Conservation (phyloP, 2,888 invertebrate species). For the Lymantria monacha region DNA sequence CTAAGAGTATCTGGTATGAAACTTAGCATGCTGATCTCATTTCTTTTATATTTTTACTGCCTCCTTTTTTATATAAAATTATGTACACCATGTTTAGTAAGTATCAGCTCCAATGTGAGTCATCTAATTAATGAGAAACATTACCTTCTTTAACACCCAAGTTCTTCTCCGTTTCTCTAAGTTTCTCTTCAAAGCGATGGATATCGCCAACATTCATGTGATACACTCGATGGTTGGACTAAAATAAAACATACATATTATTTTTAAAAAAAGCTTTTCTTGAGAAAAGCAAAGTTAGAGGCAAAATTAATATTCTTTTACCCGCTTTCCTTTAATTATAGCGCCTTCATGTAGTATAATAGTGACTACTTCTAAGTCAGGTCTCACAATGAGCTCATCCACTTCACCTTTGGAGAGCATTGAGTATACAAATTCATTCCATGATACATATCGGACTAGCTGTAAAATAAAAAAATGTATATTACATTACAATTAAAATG, state of each 20-base stretch:
- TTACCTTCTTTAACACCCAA: slow-evolving; percentile 90
- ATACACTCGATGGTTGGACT: slow-evolving; percentile 85
- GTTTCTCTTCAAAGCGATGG: slow-evolving; percentile 93
- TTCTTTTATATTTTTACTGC: too few relatives aligned
- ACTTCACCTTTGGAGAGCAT: slow-evolving; percentile 98
- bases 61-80: too few relatives aligned
- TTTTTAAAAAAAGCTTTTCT: neutral
- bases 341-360: slow-evolving; percentile 93
- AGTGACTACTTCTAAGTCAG: slow-evolving; percentile 92
- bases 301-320: slow-evolving; percentile 40
- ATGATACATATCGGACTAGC: slow-evolving; percentile 91
- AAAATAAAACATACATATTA: slow-evolving; percentile 27
- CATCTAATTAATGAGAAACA: neutral
- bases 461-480: slow-evolving; percentile 40
- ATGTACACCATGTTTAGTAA: too few relatives aligned
- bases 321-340: slow-evolving; percentile 90
- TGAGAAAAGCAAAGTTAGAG: too few relatives aligned
- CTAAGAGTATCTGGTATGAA: too few relatives aligned
- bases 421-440: slow-evolving; percentile 98
- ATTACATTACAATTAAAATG: neutral
- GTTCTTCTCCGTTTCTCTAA: slow-evolving; percentile 90
- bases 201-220: slow-evolving; percentile 94
- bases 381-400: slow-evolving; percentile 91
- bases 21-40: too few relatives aligned
- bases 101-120: too few relatives aligned